These are phyloP conservation scores for Nemapogon koenigi DNA, from an alignment of 2,888 invertebrate genomes.

Conservation along the genomic window DNA sequence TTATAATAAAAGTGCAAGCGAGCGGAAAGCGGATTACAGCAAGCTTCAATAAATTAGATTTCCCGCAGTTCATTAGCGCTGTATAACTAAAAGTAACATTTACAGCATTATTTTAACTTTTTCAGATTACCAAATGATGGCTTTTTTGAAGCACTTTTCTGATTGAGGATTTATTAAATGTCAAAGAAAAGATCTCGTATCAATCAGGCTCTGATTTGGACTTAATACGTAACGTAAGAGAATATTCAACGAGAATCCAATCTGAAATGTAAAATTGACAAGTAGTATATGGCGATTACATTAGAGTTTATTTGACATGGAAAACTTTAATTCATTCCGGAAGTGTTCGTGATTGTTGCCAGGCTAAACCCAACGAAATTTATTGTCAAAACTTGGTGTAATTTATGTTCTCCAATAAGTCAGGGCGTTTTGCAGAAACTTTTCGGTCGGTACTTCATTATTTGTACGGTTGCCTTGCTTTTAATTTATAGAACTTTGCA, in stretches of 20 bases:
- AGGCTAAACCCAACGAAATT: slow-evolving; percentile 28
- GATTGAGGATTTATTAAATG: slow-evolving; percentile 7
- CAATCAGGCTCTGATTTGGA: slow-evolving; percentile 7
- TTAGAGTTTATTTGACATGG: slow-evolving; percentile 14
- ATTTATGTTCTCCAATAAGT: slow-evolving; percentile 57
- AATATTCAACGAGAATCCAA: too few species aligned
- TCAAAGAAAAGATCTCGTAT: slow-evolving; percentile 4
- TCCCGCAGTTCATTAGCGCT: slow-evolving; percentile 16
- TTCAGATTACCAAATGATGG: slow-evolving; percentile 6
- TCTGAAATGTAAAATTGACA: too few species aligned
- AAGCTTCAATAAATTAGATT: slow-evolving; percentile 15
- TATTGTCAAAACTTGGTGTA: slow-evolving; percentile 49
- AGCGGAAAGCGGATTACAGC: slow-evolving; percentile 6
- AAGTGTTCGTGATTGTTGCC: slow-evolving; percentile 18
- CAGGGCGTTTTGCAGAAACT: slow-evolving; percentile 34
- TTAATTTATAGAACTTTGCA: slow-evolving; percentile 54
- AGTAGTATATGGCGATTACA: too few species aligned
- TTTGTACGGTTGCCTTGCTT: slow-evolving; percentile 37
- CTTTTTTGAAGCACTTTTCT: slow-evolving; percentile 3
- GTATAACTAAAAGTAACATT: slow-evolving; percentile 7
- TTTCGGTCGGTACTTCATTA: slow-evolving; percentile 49
- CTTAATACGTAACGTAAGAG: too few species aligned
- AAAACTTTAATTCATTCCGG: slow-evolving; percentile 19
- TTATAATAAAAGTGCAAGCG: slow-evolving; percentile 7
- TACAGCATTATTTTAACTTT: slow-evolving; percentile 8